These are phyloP conservation scores for Graphium colonna DNA, from an alignment of 2,888 invertebrate species.

Conservation along the genomic window DNA sequence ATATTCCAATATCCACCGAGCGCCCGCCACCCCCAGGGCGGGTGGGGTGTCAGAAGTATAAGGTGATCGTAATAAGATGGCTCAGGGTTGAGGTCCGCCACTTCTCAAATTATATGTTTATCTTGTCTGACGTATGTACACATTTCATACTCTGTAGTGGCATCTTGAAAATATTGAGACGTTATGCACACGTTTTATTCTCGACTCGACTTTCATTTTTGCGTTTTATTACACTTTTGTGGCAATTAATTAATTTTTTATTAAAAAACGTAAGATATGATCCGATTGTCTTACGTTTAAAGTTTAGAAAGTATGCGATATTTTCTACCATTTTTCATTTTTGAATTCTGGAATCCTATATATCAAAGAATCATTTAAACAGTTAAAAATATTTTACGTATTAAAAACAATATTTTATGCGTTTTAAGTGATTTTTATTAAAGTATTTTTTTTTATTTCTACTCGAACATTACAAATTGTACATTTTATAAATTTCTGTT, in stretches of 20 bases:
- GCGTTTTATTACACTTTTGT: not conserved
- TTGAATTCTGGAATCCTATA: too few relatives aligned
- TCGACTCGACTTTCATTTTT: not conserved
- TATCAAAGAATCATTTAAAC: too few relatives aligned
- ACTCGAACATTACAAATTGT: too few relatives aligned
- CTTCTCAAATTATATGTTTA: constrained; percentile 26
- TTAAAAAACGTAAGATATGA: too few relatives aligned
- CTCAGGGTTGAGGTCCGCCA: constrained; percentile 25
- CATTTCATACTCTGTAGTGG: not conserved
- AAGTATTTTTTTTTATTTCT: too few relatives aligned
- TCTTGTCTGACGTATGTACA: constrained; percentile 19
- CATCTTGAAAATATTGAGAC: not conserved
- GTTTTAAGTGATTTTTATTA: too few relatives aligned
- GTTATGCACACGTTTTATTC: not conserved
- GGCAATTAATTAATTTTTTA: not conserved
- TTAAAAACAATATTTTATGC: too few relatives aligned
- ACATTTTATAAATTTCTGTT: too few relatives aligned
- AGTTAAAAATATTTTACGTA: too few relatives aligned
- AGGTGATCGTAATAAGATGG: constrained; percentile 66
- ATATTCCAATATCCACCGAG: constrained; percentile 75
- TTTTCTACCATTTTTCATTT: too few relatives aligned
- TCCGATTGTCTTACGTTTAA: too few relatives aligned
- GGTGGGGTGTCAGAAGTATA: constrained; percentile 39
- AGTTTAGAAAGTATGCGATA: too few relatives aligned
- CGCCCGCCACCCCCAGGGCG: constrained; percentile 27